Base-by-base conservation (phyloP, 2,113 vertebrate species). In the Stomatorhinus ivindoensis region DNA sequence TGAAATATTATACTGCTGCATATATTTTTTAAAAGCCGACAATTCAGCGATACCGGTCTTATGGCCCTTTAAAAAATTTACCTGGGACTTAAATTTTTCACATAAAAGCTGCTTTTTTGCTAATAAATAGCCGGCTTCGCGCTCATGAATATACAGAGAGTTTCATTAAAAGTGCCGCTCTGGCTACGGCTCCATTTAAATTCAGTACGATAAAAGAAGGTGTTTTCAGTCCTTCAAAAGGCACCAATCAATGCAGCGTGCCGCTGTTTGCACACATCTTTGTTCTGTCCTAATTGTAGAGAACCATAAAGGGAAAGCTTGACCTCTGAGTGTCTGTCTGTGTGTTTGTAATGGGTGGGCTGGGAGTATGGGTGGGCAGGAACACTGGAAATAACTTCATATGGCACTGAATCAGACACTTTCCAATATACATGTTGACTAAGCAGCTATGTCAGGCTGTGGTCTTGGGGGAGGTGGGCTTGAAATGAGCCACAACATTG, bases 61-160 rank as follows among this genome's bases (percentile, higher is more conserved):
- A 80, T 80, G 73, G 35, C 73, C 73, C 73, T 80, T 80, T 69
- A 69, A 69, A 69, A 69, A 69, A 69, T 69, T 69, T 80, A 42
- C 73, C 35, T 80, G 73, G 35, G 35, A 80, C 31, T 42, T 39
- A 80, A 42, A 80, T 80, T 80, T 80, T 42, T 65, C 86, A 88
- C 21, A 88, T 88, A 46, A 65, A 88, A 88, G 58, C 55, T 13
- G 8, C 55, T 61, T 80, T 42, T 48, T 46, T 46, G 17, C 88
- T 76, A 24, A 88, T 88, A 88, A 88, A 88, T 88, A 47, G 73
- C 35, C 73, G 1, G 73, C 35, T 80, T 42, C 73, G 27, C 46
- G 27, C 69, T 88, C 61, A 88, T 48, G 44, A 89, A 89, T 53
- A 89, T 83, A 50, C 50, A 88, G n/a, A 69, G 42, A 24, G 58